Evolutionary conservation across 2,113 vertebrate species (phyloP).

Genomic region (Gila orcuttii): DNA sequence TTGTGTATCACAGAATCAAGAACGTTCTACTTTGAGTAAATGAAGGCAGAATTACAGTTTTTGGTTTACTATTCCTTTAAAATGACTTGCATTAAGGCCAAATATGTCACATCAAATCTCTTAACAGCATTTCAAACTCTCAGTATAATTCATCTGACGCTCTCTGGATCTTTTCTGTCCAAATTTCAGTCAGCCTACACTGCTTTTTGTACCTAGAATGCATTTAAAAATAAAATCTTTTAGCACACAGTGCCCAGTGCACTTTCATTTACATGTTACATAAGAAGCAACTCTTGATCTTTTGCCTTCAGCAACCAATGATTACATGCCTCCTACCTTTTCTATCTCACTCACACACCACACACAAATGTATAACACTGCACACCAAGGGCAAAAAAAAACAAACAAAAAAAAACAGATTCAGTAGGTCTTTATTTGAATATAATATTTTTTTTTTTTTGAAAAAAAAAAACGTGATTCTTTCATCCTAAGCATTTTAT

Average conservation of each 20-base stretch:
- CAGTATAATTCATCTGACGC: neutral
- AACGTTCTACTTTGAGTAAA: neutral
- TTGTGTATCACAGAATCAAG: neutral
- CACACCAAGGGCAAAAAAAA: neutral
- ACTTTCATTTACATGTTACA: slow-evolving; percentile 64
- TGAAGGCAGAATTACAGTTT: neutral
- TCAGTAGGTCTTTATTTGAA: neutral
- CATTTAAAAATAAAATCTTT: slow-evolving; percentile 37
- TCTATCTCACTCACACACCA: slow-evolving; percentile 19
- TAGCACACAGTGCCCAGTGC: slow-evolving; percentile 36
- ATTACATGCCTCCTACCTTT: slow-evolving; percentile 49
- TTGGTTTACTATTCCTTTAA: neutral
- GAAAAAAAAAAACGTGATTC: neutral
- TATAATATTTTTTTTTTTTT: no score
- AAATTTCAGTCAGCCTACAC: slow-evolving; percentile 61
- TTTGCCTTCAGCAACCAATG: slow-evolving; percentile 59
- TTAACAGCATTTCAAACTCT: slow-evolving; percentile 10
- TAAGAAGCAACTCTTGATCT: slow-evolving; percentile 70
- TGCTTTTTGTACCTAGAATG: slow-evolving; percentile 49
- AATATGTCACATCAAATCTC: neutral
- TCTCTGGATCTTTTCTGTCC: slow-evolving; percentile 1
- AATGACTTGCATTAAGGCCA: neutral
- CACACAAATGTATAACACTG: neutral
- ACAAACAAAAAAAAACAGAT: neutral
- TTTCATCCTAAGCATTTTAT: neutral